A percentile compares a stretch with the other conserved stretches of the same genome.
phyloP scores from a whole-genome alignment of 1,140 invertebrate genomes.

The Lepidostoma basale region DNA sequence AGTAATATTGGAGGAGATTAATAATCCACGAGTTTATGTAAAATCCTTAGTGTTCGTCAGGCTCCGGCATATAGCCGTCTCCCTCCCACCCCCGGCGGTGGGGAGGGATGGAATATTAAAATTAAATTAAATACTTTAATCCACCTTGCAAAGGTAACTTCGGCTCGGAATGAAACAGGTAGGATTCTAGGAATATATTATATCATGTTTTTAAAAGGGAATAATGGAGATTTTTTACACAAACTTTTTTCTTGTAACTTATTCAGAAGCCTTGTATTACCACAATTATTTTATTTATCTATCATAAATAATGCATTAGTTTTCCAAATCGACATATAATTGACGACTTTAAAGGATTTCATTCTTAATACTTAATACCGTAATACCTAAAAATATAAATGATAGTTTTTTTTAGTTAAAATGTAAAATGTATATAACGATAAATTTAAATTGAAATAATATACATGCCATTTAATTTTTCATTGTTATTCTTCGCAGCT shows the following conservation, averaged over 20 bases:
- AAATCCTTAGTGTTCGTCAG: constrained; percentile 5
- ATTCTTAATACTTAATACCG: too few relatives aligned
- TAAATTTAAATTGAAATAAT: too few relatives aligned
- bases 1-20: constrained; percentile 17
- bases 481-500: too few relatives aligned
- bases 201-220: background rate
- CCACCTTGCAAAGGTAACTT: background rate
- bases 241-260: background rate
- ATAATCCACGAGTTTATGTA: constrained; percentile 6
- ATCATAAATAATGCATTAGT: background rate
- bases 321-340: too few relatives aligned
- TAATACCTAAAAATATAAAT: too few relatives aligned
- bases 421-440: too few relatives aligned
- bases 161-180: background rate
- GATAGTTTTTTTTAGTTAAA: too few relatives aligned
- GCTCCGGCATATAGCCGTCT: background rate
- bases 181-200: background rate
- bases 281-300: too few relatives aligned
- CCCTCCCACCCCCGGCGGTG: background rate
- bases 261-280: background rate
- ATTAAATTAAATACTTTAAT: constrained; percentile 19
- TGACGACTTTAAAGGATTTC: too few relatives aligned
- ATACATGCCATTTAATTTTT: too few relatives aligned
- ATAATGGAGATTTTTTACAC: background rate
- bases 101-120: background rate